Evolutionary conservation across 2,113 vertebrate species (phyloP), one percentile per base, ranked within the genome.

Genomic region (Hiodon tergisus): DNA sequence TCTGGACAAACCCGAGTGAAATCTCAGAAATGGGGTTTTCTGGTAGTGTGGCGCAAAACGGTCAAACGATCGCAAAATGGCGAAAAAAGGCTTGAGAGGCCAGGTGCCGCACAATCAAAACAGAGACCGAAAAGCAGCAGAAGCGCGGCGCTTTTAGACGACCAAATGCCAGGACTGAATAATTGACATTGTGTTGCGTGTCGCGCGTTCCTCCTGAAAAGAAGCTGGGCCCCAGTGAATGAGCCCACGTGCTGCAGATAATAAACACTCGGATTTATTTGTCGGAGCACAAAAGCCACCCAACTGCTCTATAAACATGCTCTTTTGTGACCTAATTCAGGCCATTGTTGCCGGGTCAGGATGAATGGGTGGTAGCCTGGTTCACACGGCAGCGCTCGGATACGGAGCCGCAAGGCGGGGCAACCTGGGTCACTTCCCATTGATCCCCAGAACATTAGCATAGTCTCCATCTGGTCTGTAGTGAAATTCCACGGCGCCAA

Each of bases 371-470:
- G 65, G 69, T 73, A 75, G 79, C 59, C 73, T 66, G 73, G 76
- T 80, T 76, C 79, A 76, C 79, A 80, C 69, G 81, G 82, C 80
- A 80, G 79, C 4, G 54, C 75, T 84, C 83, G 85, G 85, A 87
- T 81, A 80, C 81, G 78, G 74, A 86, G 81, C 80, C 70, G 48
- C 68, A 69, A 31, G 31, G 79, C 72, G 80, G 82, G 84, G 81
- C 78, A 78, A 77, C 77, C 77, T 5, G 74, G 84, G 86, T 89
- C 85, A 88, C 78, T 84, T 81, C 80, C 80, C 86, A 89, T 88
- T 89, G 86, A 89, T 88, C 85, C 88, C 83, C 81, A 82, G 80
- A 84, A 83, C 88, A 90, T 91, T 91, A 90, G 88, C 85, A 89
- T 86, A 83, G 83, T 77, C 80, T 88, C 88, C 88, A 90, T 90